These are phyloP conservation scores for Oxyscelio sp. DNA, from an alignment of 2,888 invertebrate species.

Conservation along the genomic window DNA sequence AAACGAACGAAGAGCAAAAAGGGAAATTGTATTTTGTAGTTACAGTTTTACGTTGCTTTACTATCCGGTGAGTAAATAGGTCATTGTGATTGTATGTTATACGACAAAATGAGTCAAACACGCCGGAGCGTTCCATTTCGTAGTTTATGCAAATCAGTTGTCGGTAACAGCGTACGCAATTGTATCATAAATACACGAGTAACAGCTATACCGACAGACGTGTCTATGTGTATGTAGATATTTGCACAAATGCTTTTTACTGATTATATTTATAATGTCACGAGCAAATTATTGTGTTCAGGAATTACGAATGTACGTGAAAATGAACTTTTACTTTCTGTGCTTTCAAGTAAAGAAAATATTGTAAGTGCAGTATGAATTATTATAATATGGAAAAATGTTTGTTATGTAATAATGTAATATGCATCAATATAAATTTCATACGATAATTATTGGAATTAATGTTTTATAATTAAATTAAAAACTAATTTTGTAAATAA, in stretches of 20 bases:
- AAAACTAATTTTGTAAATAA: too few species aligned
- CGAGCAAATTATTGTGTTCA: conserved; percentile 11
- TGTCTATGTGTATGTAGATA: not conserved
- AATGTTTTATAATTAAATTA: too few species aligned
- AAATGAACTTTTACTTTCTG: not conserved
- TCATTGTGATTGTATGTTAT: conserved; percentile 51
- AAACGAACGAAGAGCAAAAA: not conserved
- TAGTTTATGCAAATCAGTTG: conserved; percentile 64
- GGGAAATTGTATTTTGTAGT: conserved; percentile 28
- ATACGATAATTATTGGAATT: too few species aligned
- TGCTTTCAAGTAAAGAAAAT: too few species aligned
- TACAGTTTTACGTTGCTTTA: conserved; percentile 29
- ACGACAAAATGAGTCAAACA: conserved; percentile 44
- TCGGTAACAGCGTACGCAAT: conserved; percentile 54
- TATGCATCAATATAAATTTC: too few species aligned
- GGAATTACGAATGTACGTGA: conserved; percentile 4
- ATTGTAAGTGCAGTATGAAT: too few species aligned
- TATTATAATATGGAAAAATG: too few species aligned
- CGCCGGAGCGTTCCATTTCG: conserved; percentile 40
- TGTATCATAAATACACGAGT: conserved; percentile 48
- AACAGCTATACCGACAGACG: conserved; percentile 43
- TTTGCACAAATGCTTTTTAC: conserved; percentile 12
- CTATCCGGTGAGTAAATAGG: conserved; percentile 53
- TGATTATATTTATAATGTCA: conserved; percentile 46
- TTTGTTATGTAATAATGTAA: too few species aligned